Evolutionary conservation across 2,113 vertebrate genomes (phyloP).

Genomic region (Myrmecophaga tridactyla): DNA sequence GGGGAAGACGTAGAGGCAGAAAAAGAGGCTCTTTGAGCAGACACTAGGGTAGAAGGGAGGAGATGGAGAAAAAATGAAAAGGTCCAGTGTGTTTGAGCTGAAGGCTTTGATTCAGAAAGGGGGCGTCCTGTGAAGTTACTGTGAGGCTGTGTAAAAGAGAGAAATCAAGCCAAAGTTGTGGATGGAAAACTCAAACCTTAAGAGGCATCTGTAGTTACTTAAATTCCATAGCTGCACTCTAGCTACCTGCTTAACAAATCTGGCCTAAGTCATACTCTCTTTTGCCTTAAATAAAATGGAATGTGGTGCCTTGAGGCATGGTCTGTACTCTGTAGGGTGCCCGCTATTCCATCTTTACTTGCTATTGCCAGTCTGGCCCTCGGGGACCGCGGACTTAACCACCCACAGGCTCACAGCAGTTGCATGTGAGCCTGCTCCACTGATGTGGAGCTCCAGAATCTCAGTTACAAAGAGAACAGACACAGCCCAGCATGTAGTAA

Average conservation of each 20-base stretch:
- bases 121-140: neutral
- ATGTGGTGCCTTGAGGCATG: neutral
- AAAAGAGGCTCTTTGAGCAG: neutral
- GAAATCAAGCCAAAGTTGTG: neutral
- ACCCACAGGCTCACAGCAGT: neutral
- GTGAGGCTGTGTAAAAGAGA: neutral
- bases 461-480: conserved; percentile 8
- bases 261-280: neutral
- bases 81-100: accelerated
- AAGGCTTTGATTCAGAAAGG: neutral
- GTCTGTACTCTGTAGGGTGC: neutral
- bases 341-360: neutral
- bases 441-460: neutral
- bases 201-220: neutral
- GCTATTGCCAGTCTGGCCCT: neutral
- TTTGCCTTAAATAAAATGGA: neutral
- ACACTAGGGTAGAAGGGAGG: too few relatives aligned
- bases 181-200: neutral
- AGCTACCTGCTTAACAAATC: neutral
- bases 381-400: neutral
- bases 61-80: neutral
- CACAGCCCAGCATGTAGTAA: neutral
- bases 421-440: neutral
- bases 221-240: neutral
- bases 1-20: neutral